A percentile compares a stretch with the other conserved stretches of the same genome.
These are phyloP conservation scores for Athalia rosae DNA, from an alignment of 2,888 invertebrate genomes.

Conservation along the genomic window DNA sequence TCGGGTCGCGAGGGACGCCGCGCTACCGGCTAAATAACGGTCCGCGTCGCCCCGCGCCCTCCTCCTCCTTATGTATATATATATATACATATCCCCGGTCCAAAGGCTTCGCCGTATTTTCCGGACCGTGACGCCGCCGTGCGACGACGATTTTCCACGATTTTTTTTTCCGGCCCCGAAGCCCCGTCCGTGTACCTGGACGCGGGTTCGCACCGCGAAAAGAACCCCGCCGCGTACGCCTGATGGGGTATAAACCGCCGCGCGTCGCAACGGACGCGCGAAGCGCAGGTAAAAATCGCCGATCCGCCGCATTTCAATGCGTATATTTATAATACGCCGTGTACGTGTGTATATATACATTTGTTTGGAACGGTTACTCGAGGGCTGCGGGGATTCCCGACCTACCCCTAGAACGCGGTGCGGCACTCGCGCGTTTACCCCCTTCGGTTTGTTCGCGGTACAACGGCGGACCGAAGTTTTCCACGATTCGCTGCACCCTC, in stretches of 20 bases:
- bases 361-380: too few relatives aligned
- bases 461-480: too few relatives aligned
- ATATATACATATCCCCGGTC: conserved; percentile 13
- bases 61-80: too few relatives aligned
- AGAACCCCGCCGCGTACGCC: too few relatives aligned
- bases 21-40: conserved; percentile 68
- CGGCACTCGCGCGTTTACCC: too few relatives aligned
- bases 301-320: too few relatives aligned
- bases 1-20: conserved; percentile 68
- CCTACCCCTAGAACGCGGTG: too few relatives aligned
- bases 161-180: conserved; percentile 36
- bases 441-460: too few relatives aligned
- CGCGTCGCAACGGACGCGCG: neutral
- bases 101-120: conserved; percentile 39
- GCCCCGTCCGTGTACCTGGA: neutral
- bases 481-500: too few relatives aligned
- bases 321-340: too few relatives aligned
- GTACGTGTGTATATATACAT: too few relatives aligned
- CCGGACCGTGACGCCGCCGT: conserved; percentile 32
- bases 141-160: conserved; percentile 24
- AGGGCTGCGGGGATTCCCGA: too few relatives aligned
- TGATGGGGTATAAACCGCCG: neutral
- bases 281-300: neutral
- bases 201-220: neutral
- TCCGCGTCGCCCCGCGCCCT: conserved; percentile 59